Conservation (phyloP, 2,797 vertebrate genomes). For the Rhinichthys osculus region DNA sequence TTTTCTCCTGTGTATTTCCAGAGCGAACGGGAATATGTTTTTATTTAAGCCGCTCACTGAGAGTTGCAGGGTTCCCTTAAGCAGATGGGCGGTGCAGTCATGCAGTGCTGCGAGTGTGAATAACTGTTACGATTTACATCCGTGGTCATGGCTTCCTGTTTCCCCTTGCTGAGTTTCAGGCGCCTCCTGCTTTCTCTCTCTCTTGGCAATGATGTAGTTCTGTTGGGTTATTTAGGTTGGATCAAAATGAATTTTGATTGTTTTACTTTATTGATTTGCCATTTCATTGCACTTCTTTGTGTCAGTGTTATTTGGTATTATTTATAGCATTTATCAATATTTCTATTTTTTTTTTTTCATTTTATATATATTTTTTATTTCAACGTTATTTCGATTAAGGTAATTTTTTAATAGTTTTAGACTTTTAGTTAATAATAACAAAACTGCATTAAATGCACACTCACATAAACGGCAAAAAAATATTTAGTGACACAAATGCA, state of each 20-base stretch:
- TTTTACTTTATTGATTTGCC: background rate
- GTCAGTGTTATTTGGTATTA: background rate
- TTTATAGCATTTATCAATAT: background rate
- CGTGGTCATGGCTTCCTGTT: constrained; percentile 61
- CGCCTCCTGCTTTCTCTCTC: constrained; percentile 28
- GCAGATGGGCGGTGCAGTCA: constrained; percentile 51
- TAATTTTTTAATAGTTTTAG: background rate
- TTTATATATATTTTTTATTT: too few relatives aligned
- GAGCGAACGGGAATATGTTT: constrained; percentile 69
- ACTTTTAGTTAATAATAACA: background rate
- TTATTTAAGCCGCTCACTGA: constrained; percentile 65
- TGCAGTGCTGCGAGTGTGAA: constrained; percentile 50
- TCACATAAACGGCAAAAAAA: background rate
- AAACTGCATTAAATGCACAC: background rate
- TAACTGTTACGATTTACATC: constrained; percentile 55
- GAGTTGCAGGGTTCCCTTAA: constrained; percentile 40
- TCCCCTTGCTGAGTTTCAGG: constrained; percentile 41
- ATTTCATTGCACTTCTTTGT: background rate
- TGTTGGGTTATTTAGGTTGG: constrained; percentile 16
- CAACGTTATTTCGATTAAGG: background rate
- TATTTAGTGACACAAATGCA: background rate
- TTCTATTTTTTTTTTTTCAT: too few relatives aligned
- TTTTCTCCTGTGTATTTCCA: constrained; percentile 2
- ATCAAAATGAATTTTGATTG: background rate
- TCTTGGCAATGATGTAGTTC: constrained; percentile 18